Evolutionary conservation across 2,888 invertebrate genomes (phyloP).

Genomic region (Caenorhabditis sp.): DNA sequence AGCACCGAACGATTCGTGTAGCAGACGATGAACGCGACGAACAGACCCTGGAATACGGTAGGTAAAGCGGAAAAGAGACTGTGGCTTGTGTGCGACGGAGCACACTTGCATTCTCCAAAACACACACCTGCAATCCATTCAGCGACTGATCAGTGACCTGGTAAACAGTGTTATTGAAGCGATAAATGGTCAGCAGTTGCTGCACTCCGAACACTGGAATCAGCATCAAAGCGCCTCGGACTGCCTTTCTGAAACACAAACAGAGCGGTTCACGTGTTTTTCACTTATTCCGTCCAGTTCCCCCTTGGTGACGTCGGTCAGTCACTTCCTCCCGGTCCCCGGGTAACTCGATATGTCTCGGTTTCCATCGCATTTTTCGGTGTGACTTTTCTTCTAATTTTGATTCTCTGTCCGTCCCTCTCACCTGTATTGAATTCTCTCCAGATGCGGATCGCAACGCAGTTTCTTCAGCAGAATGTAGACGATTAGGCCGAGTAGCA

Average conservation of each 20-base stretch:
- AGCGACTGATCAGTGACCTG: constrained; percentile 84
- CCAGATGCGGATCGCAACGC: constrained; percentile 84
- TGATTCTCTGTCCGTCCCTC: background rate
- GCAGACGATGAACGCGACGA: constrained; percentile 78
- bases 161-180: constrained; percentile 83
- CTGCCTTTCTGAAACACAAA: constrained; percentile 85
- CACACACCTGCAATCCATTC: constrained; percentile 84
- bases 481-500: constrained; percentile 83
- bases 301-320: constrained; percentile 24
- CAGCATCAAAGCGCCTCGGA: constrained; percentile 85
- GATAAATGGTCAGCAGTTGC: constrained; percentile 84
- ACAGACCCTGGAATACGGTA: constrained; percentile 71
- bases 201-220: constrained; percentile 85
- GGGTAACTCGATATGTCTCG: constrained; percentile 39
- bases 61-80: too few species aligned
- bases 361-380: constrained; percentile 14
- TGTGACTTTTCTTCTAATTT: too few species aligned
- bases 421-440: constrained; percentile 85
- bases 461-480: constrained; percentile 84
- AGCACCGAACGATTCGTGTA: constrained; percentile 77
- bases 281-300: too few species aligned
- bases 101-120: too few species aligned
- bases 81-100: too few species aligned
- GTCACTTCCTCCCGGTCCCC: too few species aligned
- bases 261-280: background rate